phyloP scores from a whole-genome alignment of 2,888 invertebrate genomes.

The Antheraea yamamai region DNA sequence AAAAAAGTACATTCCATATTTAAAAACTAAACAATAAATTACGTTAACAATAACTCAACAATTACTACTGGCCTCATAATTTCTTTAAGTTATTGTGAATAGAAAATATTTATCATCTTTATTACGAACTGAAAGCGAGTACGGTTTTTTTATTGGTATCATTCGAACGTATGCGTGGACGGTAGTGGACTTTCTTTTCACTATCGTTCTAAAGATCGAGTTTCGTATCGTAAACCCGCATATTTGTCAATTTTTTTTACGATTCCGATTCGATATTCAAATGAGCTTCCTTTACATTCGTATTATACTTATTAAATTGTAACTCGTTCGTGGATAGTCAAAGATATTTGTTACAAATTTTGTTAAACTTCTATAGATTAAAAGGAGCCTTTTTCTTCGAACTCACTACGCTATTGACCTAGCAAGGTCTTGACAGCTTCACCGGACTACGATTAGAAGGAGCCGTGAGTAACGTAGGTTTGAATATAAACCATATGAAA shows the following conservation, averaged over 20 bases:
- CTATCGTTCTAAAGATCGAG: constrained; percentile 17
- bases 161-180: constrained; percentile 15
- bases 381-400: too few relatives aligned
- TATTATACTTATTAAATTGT: background rate
- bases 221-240: constrained; percentile 24
- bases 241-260: constrained; percentile 35
- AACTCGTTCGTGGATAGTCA: background rate
- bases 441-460: too few relatives aligned
- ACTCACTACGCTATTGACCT: too few relatives aligned
- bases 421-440: too few relatives aligned
- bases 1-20: constrained; percentile 27
- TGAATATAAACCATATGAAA: background rate
- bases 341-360: constrained; percentile 25
- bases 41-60: constrained; percentile 6
- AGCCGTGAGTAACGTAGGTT: background rate
- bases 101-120: constrained; percentile 4
- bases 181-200: constrained; percentile 16
- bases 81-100: constrained; percentile 3
- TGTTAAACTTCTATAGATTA: background rate
- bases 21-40: constrained; percentile 12
- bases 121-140: constrained; percentile 3
- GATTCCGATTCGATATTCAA: constrained; percentile 29
- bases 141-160: constrained; percentile 1
- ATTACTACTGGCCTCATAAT: constrained; percentile 8
- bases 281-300: constrained; percentile 3